Evolutionary conservation across 1,140 invertebrate species (phyloP).

Genomic region (Hydropsyche tenuis): DNA sequence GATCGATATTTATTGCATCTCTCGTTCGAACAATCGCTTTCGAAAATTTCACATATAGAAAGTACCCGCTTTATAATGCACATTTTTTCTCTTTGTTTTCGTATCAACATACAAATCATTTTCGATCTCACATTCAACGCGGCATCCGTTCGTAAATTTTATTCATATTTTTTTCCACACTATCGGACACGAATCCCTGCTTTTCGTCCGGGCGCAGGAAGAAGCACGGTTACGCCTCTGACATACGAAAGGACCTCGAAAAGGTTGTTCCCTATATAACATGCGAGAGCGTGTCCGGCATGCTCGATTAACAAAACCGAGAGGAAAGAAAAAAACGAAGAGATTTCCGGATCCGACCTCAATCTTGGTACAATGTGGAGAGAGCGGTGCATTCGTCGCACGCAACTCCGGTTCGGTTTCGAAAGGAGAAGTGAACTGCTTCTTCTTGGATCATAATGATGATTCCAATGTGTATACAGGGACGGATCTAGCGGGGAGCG

Average conservation of each 20-base stretch:
- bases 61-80: neutral
- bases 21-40: neutral
- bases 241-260: conserved; percentile 35
- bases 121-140: too few species aligned
- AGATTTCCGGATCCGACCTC: conserved; percentile 12
- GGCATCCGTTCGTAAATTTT: neutral
- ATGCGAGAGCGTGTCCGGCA: neutral
- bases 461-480: too few species aligned
- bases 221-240: conserved; percentile 25
- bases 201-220: conserved; percentile 13
- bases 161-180: conserved; percentile 22
- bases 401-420: conserved; percentile 10
- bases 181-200: conserved; percentile 27
- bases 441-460: too few species aligned
- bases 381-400: neutral
- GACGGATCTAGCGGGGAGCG: too few species aligned
- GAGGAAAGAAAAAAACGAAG: neutral
- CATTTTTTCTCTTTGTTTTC: too few species aligned
- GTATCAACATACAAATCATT: too few species aligned
- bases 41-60: too few species aligned
- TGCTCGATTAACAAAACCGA: neutral
- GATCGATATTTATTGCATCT: neutral
- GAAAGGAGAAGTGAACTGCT: conserved; percentile 21
- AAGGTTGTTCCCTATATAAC: conserved; percentile 14
- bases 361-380: neutral